phyloP scores from a whole-genome alignment of 2,888 invertebrate species.

The Anticlea derivata region DNA sequence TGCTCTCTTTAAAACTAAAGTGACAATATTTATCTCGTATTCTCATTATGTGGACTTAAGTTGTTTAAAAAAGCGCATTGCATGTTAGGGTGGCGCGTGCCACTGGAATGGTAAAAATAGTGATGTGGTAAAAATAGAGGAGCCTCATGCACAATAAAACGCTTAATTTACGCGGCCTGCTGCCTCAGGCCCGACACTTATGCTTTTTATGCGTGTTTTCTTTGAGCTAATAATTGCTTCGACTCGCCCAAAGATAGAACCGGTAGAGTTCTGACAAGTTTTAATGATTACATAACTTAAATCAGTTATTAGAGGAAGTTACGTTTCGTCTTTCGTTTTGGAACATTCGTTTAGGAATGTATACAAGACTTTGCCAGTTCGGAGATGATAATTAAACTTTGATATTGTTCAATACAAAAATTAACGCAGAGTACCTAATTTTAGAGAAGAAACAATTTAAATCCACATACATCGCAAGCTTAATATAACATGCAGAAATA shows the following conservation, averaged over 20 bases:
- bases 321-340: conserved; percentile 2
- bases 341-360: no score
- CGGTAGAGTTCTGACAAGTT: conserved; percentile 47
- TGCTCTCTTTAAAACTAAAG: no score
- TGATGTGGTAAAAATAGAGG: conserved; percentile 42
- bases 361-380: no score
- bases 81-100: conserved; percentile 69
- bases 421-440: no score
- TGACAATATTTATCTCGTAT: conserved; percentile 10
- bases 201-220: conserved; percentile 81
- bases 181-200: conserved; percentile 70
- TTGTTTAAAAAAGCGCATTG: conserved; percentile 57
- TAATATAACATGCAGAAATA: no score
- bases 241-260: conserved; percentile 54
- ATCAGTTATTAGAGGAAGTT: conserved; percentile 9
- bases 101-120: conserved; percentile 73
- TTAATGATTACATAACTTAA: conserved; percentile 38
- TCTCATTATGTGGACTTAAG: conserved; percentile 12
- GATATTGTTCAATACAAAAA: no score
- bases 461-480: no score
- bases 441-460: no score
- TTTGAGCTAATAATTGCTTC: conserved; percentile 76
- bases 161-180: conserved; percentile 78
- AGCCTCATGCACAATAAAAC: conserved; percentile 70
- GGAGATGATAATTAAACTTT: no score